Percentiles rank a stretch among this genome's conserved stretches.
Evolutionary conservation across 1,140 invertebrate species (phyloP).

Genomic region (Brachionus sp.): DNA sequence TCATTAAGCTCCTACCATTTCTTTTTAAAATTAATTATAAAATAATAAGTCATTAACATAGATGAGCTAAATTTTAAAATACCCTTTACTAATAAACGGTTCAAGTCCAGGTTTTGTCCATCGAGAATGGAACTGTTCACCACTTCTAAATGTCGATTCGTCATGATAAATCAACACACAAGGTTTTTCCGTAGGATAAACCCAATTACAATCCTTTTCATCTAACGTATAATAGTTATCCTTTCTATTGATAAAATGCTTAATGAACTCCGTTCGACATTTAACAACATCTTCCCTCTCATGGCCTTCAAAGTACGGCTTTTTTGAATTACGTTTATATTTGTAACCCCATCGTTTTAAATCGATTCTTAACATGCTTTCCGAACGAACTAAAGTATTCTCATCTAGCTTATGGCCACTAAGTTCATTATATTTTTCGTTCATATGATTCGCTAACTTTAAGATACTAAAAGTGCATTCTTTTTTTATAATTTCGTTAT

Average conservation of each 20-base stretch:
- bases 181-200: background rate
- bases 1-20: background rate
- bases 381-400: background rate
- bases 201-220: background rate
- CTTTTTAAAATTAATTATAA: background rate
- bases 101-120: background rate
- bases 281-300: background rate
- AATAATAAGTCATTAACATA: background rate
- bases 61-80: background rate
- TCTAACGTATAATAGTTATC: background rate
- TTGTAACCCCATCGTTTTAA: background rate
- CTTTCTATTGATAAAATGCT: background rate
- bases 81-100: background rate
- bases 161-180: background rate
- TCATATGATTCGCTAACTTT: background rate
- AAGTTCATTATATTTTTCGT: background rate
- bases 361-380: background rate
- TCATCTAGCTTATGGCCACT: background rate
- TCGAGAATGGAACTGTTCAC: background rate
- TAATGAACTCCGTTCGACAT: background rate
- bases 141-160: conserved; percentile 13
- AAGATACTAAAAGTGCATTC: background rate
- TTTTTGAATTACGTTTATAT: background rate
- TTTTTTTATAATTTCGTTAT: background rate
- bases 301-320: background rate